Evolutionary conservation across 1,140 invertebrate genomes (phyloP).

Genomic region (Euschistus heros): DNA sequence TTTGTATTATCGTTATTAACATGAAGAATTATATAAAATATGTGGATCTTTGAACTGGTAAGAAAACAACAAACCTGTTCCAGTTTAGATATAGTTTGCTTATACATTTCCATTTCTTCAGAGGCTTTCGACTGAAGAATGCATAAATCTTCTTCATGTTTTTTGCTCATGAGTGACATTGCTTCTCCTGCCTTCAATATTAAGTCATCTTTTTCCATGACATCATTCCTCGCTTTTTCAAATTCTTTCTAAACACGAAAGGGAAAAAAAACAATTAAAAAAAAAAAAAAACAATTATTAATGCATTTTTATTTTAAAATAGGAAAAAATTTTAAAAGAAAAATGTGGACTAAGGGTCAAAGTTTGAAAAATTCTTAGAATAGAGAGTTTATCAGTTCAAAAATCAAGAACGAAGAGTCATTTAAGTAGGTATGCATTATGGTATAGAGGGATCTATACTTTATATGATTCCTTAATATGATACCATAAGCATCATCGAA

Average conservation of each 20-base stretch:
- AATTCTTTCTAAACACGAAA: slow-evolving; percentile 26
- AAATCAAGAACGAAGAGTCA: too few relatives aligned
- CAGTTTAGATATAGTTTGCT: slow-evolving; percentile 23
- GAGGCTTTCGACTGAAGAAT: slow-evolving; percentile 9
- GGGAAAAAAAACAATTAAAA: not conserved
- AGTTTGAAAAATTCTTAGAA: too few relatives aligned
- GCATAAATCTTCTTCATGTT: slow-evolving; percentile 24
- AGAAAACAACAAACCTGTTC: slow-evolving; percentile 19
- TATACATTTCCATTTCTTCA: slow-evolving; percentile 19
- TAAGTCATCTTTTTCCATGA: slow-evolving; percentile 29
- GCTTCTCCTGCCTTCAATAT: slow-evolving; percentile 28
- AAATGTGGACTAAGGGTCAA: too few relatives aligned
- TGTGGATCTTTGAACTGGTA: not conserved
- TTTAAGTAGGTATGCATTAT: too few relatives aligned
- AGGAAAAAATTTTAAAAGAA: too few relatives aligned
- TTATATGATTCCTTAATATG: too few relatives aligned
- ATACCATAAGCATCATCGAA: too few relatives aligned
- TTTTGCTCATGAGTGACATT: slow-evolving; percentile 24
- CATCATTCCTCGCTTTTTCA: slow-evolving; percentile 22
- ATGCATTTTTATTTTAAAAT: too few relatives aligned
- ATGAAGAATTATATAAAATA: not conserved
- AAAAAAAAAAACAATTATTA: not conserved
- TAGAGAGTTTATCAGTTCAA: too few relatives aligned
- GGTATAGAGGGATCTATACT: too few relatives aligned
- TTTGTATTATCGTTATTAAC: not conserved